Base-by-base conservation (phyloP, 2,888 invertebrate genomes). In the Rugalucina vietnamica region DNA sequence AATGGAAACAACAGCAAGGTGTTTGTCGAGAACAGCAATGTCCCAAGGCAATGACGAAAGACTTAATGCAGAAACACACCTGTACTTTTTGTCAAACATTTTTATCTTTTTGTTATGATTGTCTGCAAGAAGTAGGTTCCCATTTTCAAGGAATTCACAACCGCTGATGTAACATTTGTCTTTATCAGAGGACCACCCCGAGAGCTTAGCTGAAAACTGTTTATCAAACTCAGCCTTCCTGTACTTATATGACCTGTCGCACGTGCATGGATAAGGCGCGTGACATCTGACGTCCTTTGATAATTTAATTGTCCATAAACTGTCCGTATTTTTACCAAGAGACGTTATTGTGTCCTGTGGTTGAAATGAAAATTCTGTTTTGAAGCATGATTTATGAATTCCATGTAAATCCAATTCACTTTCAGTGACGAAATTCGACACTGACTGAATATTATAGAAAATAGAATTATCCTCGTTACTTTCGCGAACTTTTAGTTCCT, bases 21-120 rank as follows among this genome's bases (percentile, higher is more conserved):
- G 72, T n/a, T 75, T 43, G 54, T 83, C 82, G 0, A 85, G 72
- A 8, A 85, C 79, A 1, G 83, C 77, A 1, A 87, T 49, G 36
- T 87, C 87, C 87, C 87, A 87, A 10, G 87, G 87, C 70, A 79
- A 57, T 18, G 85, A 79, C 21, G 79, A 76, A 14, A 85, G 49
- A 29, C 72, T 70, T 12, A 77, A 77, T 8, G 75, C 83, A 21
- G 87, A 87, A 34, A 81, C 69, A 57, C 81, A 85, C 27, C 84
- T 87, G 65, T 81, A 87, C 71, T 84, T 85, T 54, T 74, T 83
- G 74, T 85, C 85, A 24, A 85, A 85, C 71, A 87, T 29, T 54
- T 87, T 87, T 8, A 87, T 65, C 37, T 87, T 87, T 32, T 84
- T 87, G 77, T 87, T 87, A 21, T 78, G 78, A 54, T 87, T 87